phyloP scores from a whole-genome alignment of 2,113 vertebrate species.

The Nycticorax nycticorax region DNA sequence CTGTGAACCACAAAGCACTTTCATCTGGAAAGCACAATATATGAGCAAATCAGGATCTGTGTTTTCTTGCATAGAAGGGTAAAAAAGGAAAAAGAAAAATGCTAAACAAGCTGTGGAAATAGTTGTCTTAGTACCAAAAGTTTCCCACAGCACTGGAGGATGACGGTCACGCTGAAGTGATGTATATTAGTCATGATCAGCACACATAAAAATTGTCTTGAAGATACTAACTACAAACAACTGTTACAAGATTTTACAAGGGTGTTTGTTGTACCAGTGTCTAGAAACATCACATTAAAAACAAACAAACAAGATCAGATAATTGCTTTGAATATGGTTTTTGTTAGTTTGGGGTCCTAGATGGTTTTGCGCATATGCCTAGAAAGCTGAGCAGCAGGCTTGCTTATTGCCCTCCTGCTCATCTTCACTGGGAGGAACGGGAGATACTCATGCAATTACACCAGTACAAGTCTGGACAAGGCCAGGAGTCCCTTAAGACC shows the following conservation, averaged over 20 bases:
- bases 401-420: not conserved
- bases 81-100: not conserved
- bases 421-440: not conserved
- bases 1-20: slow-evolving; percentile 25
- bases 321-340: slow-evolving; percentile 24
- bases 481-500: not conserved
- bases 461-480: not conserved
- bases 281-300: slow-evolving; percentile 9
- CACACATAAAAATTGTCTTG: not conserved
- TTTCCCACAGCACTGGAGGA: not conserved
- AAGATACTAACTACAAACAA: slow-evolving; percentile 39
- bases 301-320: slow-evolving; percentile 18
- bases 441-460: not conserved
- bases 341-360: not conserved
- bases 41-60: not conserved
- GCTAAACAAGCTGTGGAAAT: slow-evolving; percentile 2
- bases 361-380: not conserved
- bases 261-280: not conserved
- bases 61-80: not conserved
- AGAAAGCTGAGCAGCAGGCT: not conserved
- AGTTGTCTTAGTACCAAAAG: not conserved
- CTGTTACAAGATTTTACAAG: slow-evolving; percentile 33
- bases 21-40: not conserved
- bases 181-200: not conserved
- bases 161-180: not conserved